Conservation (phyloP, 2,888 invertebrate genomes). For the Ernsta delagoae region DNA sequence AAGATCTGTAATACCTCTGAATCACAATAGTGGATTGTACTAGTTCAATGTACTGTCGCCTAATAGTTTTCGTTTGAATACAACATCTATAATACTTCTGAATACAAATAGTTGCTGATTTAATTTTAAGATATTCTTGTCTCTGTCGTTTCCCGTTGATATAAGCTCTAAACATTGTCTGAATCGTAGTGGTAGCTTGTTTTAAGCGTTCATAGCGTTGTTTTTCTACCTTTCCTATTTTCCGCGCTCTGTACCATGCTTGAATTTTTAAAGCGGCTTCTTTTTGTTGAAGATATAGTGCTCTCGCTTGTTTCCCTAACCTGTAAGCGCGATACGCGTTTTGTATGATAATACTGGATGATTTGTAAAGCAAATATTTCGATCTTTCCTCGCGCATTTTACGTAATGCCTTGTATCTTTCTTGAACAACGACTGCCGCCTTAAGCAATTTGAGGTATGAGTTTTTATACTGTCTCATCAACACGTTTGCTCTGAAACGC, state of each 20-base stretch:
- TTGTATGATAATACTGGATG: slow-evolving; percentile 66
- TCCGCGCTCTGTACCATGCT: slow-evolving; percentile 68
- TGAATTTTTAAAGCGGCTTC: slow-evolving; percentile 71
- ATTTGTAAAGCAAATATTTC: slow-evolving; percentile 54
- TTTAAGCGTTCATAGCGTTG: slow-evolving; percentile 56
- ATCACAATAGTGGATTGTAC: slow-evolving; percentile 55
- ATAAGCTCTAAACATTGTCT: slow-evolving; percentile 68
- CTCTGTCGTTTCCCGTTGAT: slow-evolving; percentile 60
- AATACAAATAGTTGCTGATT: slow-evolving; percentile 60
- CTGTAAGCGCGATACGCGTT: slow-evolving; percentile 63
- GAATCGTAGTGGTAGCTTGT: slow-evolving; percentile 70
- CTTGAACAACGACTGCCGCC: slow-evolving; percentile 62
- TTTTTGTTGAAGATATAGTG: slow-evolving; percentile 58
- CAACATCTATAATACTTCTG: too few relatives aligned
- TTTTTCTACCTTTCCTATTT: slow-evolving; percentile 52
- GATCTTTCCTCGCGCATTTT: slow-evolving; percentile 60
- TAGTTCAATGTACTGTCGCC: slow-evolving; percentile 54
- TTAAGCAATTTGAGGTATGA: slow-evolving; percentile 46
- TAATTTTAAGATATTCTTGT: slow-evolving; percentile 60
- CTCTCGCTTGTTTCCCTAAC: slow-evolving; percentile 54
- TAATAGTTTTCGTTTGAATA: slow-evolving; percentile 57
- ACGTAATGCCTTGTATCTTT: slow-evolving; percentile 64
- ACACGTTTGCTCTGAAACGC: slow-evolving; percentile 52
- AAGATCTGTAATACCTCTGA: slow-evolving; percentile 59
- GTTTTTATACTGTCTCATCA: slow-evolving; percentile 49